phyloP scores from a whole-genome alignment of 2,113 vertebrate genomes.

The Tragelaphus imberbis region DNA sequence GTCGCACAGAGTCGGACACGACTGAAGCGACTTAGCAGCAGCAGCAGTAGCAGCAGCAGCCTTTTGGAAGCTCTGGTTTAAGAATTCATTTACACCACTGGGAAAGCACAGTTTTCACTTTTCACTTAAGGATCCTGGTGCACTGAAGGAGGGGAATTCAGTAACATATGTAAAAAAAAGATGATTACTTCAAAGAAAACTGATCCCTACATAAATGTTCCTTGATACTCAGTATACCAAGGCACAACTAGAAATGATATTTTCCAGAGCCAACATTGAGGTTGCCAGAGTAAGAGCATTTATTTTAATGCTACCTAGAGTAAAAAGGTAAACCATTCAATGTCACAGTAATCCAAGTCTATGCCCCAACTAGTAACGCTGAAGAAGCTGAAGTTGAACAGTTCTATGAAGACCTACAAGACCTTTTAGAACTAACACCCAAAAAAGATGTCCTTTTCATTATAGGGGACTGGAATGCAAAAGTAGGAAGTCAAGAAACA shows the following conservation, averaged over 20 bases:
- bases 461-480: too few relatives aligned
- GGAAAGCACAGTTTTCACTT: slow-evolving; percentile 13
- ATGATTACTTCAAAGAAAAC: background rate
- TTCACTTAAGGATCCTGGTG: background rate
- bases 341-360: too few relatives aligned
- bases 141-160: background rate
- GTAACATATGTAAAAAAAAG: background rate
- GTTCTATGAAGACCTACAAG: too few relatives aligned
- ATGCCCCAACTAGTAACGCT: too few relatives aligned
- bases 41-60: too few relatives aligned
- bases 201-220: background rate
- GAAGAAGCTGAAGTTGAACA: too few relatives aligned
- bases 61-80: background rate
- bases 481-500: too few relatives aligned
- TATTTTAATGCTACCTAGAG: background rate
- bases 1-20: too few relatives aligned
- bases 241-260: background rate
- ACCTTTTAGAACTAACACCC: too few relatives aligned
- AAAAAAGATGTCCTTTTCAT: too few relatives aligned
- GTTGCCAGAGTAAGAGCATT: background rate
- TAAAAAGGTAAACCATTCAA: slow-evolving; percentile 15
- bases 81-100: background rate
- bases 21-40: too few relatives aligned
- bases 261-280: background rate
- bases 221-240: background rate